phyloP scores from a whole-genome alignment of 2,797 vertebrate genomes.

The Macropodus opercularis region DNA sequence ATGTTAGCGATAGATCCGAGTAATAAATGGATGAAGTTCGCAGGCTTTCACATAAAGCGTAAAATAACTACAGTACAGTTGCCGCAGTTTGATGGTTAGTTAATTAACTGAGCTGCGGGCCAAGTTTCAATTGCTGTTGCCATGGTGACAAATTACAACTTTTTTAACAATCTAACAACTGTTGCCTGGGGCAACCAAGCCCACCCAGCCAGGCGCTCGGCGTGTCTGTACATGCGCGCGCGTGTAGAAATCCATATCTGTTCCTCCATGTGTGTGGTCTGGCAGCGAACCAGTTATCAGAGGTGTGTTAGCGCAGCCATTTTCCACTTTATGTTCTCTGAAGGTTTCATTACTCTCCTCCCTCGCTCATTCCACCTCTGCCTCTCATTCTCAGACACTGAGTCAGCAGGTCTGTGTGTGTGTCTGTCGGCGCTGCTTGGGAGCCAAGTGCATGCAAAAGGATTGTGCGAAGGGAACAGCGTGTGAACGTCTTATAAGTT shows the following conservation, averaged over 20 bases:
- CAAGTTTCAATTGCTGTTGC: slow-evolving; percentile 33
- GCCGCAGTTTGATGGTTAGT: too few species aligned
- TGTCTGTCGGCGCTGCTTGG: slow-evolving; percentile 28
- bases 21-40: not conserved
- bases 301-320: slow-evolving; percentile 62
- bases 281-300: slow-evolving; percentile 72
- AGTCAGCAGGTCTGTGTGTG: slow-evolving; percentile 64
- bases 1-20: too few species aligned
- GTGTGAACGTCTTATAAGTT: too few species aligned
- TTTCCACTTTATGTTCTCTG: slow-evolving; percentile 64
- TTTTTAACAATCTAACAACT: slow-evolving; percentile 12
- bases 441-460: not conserved
- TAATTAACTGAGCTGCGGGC: slow-evolving; percentile 8
- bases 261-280: slow-evolving; percentile 78
- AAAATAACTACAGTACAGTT: too few species aligned
- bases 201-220: slow-evolving; percentile 69
- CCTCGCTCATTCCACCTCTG: slow-evolving; percentile 42
- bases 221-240: slow-evolving; percentile 19
- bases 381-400: slow-evolving; percentile 72
- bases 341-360: slow-evolving; percentile 53
- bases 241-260: slow-evolving; percentile 50
- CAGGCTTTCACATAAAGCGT: not conserved
- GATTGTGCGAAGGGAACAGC: too few species aligned
- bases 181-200: slow-evolving; percentile 47
- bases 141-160: slow-evolving; percentile 29